Evolutionary conservation across 2,888 invertebrate species (phyloP).

Genomic region (Acholoe squamosa): DNA sequence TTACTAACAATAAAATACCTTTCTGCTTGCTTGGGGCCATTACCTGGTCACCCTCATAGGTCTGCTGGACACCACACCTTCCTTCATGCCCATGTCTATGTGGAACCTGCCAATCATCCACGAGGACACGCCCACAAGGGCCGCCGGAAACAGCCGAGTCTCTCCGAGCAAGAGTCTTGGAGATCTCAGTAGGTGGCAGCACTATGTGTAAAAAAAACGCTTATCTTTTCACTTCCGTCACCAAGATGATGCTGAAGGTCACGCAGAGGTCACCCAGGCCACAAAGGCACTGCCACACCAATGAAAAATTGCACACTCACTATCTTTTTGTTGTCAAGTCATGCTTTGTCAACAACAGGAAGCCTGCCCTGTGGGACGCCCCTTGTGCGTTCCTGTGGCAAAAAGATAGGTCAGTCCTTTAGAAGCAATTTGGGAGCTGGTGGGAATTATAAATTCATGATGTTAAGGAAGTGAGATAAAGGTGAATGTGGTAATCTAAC

Average conservation of each 20-base stretch:
- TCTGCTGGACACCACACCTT: slow-evolving; percentile 40
- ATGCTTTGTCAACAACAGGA: no score
- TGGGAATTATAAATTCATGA: no score
- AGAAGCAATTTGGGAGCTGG: no score
- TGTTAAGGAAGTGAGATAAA: no score
- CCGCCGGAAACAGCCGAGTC: not conserved
- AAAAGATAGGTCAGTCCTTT: no score
- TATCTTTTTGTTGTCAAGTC: no score
- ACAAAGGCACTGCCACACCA: not conserved
- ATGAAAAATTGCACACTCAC: no score
- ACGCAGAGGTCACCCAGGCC: not conserved
- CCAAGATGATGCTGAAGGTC: not conserved
- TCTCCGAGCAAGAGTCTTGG: not conserved
- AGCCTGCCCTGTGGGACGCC: no score
- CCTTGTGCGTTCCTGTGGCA: no score
- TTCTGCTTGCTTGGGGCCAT: not conserved
- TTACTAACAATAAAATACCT: not conserved
- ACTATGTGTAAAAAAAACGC: not conserved
- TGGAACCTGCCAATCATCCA: not conserved
- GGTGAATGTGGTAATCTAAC: no score
- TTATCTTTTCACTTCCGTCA: not conserved
- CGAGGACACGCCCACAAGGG: not conserved
- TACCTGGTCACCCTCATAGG: not conserved
- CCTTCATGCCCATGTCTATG: slow-evolving; percentile 56
- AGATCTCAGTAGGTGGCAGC: slow-evolving; percentile 50